phyloP scores from a whole-genome alignment of 2,113 vertebrate genomes.

The Channa maculata region DNA sequence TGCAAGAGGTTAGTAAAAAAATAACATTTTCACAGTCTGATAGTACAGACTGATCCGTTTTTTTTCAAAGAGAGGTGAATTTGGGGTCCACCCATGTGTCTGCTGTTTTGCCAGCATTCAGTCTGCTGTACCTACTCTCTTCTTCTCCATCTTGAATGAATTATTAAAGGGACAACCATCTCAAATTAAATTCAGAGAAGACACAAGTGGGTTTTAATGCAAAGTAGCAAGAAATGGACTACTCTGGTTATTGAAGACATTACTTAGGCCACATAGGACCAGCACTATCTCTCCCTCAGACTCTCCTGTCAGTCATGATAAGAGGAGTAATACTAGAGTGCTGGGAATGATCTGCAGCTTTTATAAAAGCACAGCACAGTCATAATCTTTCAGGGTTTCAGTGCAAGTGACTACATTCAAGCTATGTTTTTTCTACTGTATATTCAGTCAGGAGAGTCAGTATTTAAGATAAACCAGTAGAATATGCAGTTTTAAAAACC shows the following conservation, averaged over 20 bases:
- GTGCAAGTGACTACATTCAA: too few relatives aligned
- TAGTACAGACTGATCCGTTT: not conserved
- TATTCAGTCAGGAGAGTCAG: too few relatives aligned
- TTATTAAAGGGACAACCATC: slow-evolving; percentile 69
- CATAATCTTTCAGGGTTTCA: too few relatives aligned
- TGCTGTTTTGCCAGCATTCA: slow-evolving; percentile 1
- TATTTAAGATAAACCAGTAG: too few relatives aligned
- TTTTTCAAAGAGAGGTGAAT: not conserved
- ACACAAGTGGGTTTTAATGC: slow-evolving; percentile 51
- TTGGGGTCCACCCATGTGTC: not conserved
- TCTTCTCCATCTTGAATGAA: slow-evolving; percentile 47
- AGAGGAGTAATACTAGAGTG: slow-evolving; percentile 20
- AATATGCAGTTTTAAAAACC: too few relatives aligned
- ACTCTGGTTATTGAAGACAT: slow-evolving; percentile 21
- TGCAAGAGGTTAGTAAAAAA: not conserved
- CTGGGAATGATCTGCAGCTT: not conserved
- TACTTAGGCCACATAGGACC: slow-evolving; percentile 36
- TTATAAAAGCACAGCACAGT: not conserved
- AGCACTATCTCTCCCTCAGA: slow-evolving; percentile 5
- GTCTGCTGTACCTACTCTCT: slow-evolving; percentile 6
- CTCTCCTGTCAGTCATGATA: slow-evolving; percentile 16
- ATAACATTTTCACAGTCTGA: not conserved
- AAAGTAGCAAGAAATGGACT: slow-evolving; percentile 42
- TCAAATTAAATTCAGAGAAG: slow-evolving; percentile 58
- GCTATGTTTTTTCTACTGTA: too few relatives aligned